Percentiles rank a stretch among this genome's conserved stretches.
Conservation (phyloP, 2,797 vertebrate species). For the Yasuhikotakia modesta region DNA sequence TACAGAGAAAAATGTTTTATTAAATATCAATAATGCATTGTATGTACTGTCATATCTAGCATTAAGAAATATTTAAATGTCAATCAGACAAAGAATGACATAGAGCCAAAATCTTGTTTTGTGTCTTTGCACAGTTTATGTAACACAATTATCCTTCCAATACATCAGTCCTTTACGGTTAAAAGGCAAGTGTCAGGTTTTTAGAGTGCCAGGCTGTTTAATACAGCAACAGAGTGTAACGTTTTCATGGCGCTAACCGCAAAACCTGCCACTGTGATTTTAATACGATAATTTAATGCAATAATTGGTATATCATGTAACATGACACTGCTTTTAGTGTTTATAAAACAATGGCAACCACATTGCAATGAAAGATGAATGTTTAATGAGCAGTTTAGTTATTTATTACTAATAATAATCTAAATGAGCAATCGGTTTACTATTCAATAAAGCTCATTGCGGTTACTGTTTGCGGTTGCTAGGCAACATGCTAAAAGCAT, state of each 20-base stretch:
- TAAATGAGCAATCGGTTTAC: background rate
- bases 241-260: background rate
- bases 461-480: background rate
- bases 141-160: background rate
- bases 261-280: background rate
- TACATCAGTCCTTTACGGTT: background rate
- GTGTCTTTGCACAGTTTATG: background rate
- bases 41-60: no score
- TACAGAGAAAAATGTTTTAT: background rate
- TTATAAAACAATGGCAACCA: background rate
- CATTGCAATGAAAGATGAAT: background rate
- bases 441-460: background rate
- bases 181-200: background rate
- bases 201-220: no score
- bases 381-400: background rate
- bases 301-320: background rate
- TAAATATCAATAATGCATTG: background rate
- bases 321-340: background rate
- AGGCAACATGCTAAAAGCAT: background rate
- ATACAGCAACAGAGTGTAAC: background rate
- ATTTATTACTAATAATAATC: background rate
- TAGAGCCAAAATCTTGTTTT: background rate
- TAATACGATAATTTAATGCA: no score
- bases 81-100: no score
- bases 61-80: background rate